Conservation (phyloP, 1,140 invertebrate genomes). For the Charaxes varanes region DNA sequence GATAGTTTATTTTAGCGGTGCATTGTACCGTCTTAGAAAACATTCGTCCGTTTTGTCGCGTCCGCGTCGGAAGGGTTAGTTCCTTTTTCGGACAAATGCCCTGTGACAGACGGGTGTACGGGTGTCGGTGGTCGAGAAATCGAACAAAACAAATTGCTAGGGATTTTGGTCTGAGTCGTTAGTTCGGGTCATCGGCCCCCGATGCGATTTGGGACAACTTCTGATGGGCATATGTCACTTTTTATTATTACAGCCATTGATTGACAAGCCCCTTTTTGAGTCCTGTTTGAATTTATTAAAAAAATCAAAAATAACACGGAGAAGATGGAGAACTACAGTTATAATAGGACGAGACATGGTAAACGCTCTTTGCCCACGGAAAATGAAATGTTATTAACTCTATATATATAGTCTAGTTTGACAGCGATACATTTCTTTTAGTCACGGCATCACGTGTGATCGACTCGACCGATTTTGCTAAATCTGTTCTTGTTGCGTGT, state of each 20-base stretch:
- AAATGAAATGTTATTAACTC: too few relatives aligned
- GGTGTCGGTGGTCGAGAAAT: slow-evolving; percentile 29
- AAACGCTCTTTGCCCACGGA: too few relatives aligned
- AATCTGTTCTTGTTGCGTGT: too few relatives aligned
- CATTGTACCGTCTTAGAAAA: slow-evolving; percentile 51
- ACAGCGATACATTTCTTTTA: too few relatives aligned
- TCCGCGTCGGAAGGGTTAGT: slow-evolving; percentile 29
- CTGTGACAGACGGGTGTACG: slow-evolving; percentile 32
- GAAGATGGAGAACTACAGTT: too few relatives aligned
- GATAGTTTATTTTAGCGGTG: slow-evolving; percentile 67
- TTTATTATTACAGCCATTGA: slow-evolving; percentile 59
- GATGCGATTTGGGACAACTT: slow-evolving; percentile 69
- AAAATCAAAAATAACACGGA: too few relatives aligned
- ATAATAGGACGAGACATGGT: too few relatives aligned
- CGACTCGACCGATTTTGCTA: too few relatives aligned
- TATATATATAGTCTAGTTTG: too few relatives aligned
- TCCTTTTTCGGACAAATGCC: slow-evolving; percentile 27
- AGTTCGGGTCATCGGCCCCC: slow-evolving; percentile 61
- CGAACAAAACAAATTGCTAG: slow-evolving; percentile 47
- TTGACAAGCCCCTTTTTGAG: slow-evolving; percentile 40
- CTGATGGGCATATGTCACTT: slow-evolving; percentile 55
- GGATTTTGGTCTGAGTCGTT: slow-evolving; percentile 68
- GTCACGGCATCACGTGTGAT: too few relatives aligned
- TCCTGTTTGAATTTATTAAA: slow-evolving; percentile 5
- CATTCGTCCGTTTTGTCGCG: slow-evolving; percentile 35